Percentiles rank a stretch among this genome's conserved stretches.
These are phyloP conservation scores for Tetramorium parvispinum DNA, from an alignment of 1,140 invertebrate genomes.

Conservation along the genomic window DNA sequence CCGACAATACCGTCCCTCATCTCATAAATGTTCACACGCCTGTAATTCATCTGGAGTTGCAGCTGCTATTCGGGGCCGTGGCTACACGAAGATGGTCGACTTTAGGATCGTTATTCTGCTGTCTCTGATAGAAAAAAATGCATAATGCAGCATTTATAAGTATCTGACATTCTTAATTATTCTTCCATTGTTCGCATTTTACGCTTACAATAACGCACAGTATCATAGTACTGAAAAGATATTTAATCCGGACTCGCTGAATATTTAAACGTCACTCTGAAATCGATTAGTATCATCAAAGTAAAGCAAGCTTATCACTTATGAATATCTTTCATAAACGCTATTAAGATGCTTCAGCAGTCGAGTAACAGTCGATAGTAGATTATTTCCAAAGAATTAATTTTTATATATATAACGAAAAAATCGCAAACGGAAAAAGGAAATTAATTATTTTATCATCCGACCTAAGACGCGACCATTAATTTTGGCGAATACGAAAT, in stretches of 20 bases:
- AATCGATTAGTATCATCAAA: not conserved
- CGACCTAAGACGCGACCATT: not conserved
- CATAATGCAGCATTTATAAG: conserved; percentile 7
- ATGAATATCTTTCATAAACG: conserved; percentile 15
- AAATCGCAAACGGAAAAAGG: not conserved
- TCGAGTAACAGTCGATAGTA: not conserved
- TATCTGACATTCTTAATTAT: conserved; percentile 25
- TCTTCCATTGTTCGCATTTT: not conserved
- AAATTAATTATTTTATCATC: not conserved
- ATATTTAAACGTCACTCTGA: conserved; percentile 7
- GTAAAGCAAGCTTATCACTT: not conserved
- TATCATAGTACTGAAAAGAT: not conserved
- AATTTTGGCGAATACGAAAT: conserved; percentile 2
- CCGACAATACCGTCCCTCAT: conserved; percentile 40
- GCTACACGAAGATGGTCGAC: not conserved
- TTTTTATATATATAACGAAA: not conserved
- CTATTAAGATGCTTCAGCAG: not conserved
- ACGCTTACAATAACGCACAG: not conserved
- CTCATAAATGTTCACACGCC: conserved; percentile 51
- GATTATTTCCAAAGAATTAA: not conserved
- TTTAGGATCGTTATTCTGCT: conserved; percentile 5
- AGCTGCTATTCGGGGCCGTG: conserved; percentile 54
- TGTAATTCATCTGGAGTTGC: conserved; percentile 60
- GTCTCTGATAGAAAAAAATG: not conserved
- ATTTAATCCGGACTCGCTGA: not conserved